phyloP scores from a whole-genome alignment of 1,140 invertebrate species.

The Drosophila setifemur region DNA sequence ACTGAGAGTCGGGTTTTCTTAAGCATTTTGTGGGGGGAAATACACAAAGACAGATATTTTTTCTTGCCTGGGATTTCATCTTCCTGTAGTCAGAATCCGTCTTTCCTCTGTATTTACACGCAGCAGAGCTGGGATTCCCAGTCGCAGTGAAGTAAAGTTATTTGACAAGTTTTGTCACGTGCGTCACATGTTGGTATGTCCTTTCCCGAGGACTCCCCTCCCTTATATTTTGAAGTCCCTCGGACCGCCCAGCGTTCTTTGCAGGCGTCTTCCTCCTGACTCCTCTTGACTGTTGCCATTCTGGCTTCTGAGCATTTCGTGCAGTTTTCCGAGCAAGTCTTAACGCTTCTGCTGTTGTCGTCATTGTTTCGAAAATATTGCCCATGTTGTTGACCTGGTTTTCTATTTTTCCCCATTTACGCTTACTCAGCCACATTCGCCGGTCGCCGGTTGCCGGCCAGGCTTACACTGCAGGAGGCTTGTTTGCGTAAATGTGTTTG shows the following conservation, averaged over 20 bases:
- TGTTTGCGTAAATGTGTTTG: conserved; percentile 76
- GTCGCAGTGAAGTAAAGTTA: conserved; percentile 72
- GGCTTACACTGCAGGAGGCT: conserved; percentile 29
- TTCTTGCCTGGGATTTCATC: conserved; percentile 12
- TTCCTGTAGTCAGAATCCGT: conserved; percentile 1
- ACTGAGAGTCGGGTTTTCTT: conserved; percentile 20
- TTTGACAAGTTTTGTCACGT: conserved; percentile 81
- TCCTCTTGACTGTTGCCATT: not conserved
- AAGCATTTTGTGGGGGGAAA: conserved; percentile 27
- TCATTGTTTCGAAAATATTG: conserved; percentile 50
- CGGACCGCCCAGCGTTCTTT: not conserved
- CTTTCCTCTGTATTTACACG: conserved; percentile 22
- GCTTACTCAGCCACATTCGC: conserved; percentile 11
- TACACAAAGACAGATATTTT: conserved; percentile 26
- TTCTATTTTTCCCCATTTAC: conserved; percentile 19
- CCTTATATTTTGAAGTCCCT: not conserved
- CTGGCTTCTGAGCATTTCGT: conserved; percentile 62
- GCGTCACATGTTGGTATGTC: conserved; percentile 75
- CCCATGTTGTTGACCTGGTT: conserved; percentile 55
- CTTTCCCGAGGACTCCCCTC: not conserved
- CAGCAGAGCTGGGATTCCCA: conserved; percentile 45
- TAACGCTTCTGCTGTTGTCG: conserved; percentile 51
- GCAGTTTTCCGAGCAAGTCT: conserved; percentile 66
- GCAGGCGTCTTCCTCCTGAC: not conserved
- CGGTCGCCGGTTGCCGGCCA: conserved; percentile 34